phyloP scores from a whole-genome alignment of 2,888 invertebrate genomes.

The Norana najaformis region DNA sequence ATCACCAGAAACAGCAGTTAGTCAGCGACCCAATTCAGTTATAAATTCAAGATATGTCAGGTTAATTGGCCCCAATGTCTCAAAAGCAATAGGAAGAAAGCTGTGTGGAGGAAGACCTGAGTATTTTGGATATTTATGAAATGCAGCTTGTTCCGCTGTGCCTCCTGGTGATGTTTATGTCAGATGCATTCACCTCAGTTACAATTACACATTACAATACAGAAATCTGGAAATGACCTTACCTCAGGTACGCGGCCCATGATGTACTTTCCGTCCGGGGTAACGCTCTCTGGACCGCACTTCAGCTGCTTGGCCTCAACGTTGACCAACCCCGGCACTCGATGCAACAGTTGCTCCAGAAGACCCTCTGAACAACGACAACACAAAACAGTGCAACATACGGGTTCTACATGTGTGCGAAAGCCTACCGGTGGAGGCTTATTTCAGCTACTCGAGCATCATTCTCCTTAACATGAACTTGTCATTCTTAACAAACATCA shows the following conservation, averaged over 20 bases:
- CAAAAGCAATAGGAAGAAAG: no score
- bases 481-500: not conserved
- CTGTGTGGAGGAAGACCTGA: no score
- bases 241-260: slow-evolving; percentile 92
- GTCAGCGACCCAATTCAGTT: no score
- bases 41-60: no score
- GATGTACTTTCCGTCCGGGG: slow-evolving; percentile 94
- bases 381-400: slow-evolving; percentile 15
- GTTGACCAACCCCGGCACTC: slow-evolving; percentile 78
- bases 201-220: no score
- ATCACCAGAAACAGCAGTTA: no score
- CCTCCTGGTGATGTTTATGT: no score
- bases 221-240: slow-evolving; percentile 42
- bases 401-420: not conserved
- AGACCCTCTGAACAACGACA: slow-evolving; percentile 69
- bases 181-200: no score
- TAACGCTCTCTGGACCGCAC: slow-evolving; percentile 91
- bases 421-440: not conserved
- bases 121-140: no score
- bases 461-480: no score
- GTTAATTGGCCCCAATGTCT: no score
- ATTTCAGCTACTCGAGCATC: not conserved
- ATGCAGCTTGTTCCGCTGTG: no score
- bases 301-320: slow-evolving; percentile 79
- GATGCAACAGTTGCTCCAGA: slow-evolving; percentile 79